Evolutionary conservation across 2,888 invertebrate genomes (phyloP), one percentile per base, ranked within the genome.

Genomic region (Ophioninae sp.): DNA sequence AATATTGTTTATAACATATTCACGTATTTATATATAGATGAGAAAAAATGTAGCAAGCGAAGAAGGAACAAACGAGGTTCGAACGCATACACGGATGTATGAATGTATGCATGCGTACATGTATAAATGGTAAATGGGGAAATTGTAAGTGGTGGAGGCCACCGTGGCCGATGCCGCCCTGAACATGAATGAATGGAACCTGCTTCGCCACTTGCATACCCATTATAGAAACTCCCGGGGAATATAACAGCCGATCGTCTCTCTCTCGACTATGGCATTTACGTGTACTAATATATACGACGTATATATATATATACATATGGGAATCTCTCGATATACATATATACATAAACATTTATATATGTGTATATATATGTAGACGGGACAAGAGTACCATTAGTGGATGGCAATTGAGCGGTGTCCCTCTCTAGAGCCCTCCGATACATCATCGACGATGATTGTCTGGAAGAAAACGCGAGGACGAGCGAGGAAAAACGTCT

Each of bases 151-250:
- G 90, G 89, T 89, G 67, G 75, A 90, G 90, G 88, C 89, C 88
- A 90, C 88, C 89, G 88, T 88, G 88, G 88, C 67, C 44, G 75
- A 64, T 70, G 73, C 65, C 70, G 70, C 62, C 86, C 88, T 87
- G 89, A 87, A 88, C 91, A 91, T 91, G 91, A 92, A 92, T 92
- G 92, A 92, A 92, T 91, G 91, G 90, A 91, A 92, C 92, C 92
- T 92, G 92, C 92, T 91, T 88, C 88, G 89, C 89, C 89, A 89
- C 91, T 91, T 92, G 90, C 91, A 91, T 92, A 90, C 87, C 91
- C 90, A 91, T 91, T 83, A 83, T 76, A 83, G 79, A 68, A 80
- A 77, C 68, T 62, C 50, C 50, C 83, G 69, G 39, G 39, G 67
- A 79, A 72, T 82, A 79, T 73, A 83, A 83, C 79, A 77, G 68